Base-by-base conservation (phyloP, 2,113 vertebrate genomes). In the Pelecanus crispus region DNA sequence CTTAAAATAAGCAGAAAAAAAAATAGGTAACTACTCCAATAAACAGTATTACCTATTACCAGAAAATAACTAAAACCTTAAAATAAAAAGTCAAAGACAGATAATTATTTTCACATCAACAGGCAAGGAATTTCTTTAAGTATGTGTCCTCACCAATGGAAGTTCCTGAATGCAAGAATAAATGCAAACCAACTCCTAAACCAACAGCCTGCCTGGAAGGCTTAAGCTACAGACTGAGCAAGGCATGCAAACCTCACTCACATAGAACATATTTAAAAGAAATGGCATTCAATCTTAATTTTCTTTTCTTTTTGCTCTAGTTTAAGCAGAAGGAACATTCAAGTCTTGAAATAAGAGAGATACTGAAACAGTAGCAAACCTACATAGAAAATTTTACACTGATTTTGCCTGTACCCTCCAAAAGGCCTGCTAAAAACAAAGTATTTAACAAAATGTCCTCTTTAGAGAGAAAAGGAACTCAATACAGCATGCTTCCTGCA, bases 1-100 rank as follows among this genome's bases (percentile, higher is more conserved):
- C 99, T 99, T 91, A 86, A 97, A 88, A 88, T 9, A 94, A 94
- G 71, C 25, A 97, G 83, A 95, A 72, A 86, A 72, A 72, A 86
- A 72, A 85, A 24, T 0, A 75, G 28, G 0, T 59, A 78, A 61
- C 7, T 68, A 58, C 32, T 81, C 77, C 28, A 87, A 77, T 44
- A 83, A 52, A 42, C 9, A 56, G n/a, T 82, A 65, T 22, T 65
- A 80, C 8, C 10, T 50, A 34, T 17, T 65, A 75, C 16, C 73
- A 70, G 45, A 65, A 94, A 95, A 72, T 9, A 74, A 34, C 11
- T 72, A 81, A 88, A 88, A 19, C 45, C 22, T 82, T 50, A 32
- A 10, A 63, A 79, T 22, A 36, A 55, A 22, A 71, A 56, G 34
- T 49, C 38, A 90, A 45, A 55, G 6, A 68, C 55, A 44, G n/a